Conservation (phyloP, 2,113 vertebrate genomes). For the Calidris pygmaea region DNA sequence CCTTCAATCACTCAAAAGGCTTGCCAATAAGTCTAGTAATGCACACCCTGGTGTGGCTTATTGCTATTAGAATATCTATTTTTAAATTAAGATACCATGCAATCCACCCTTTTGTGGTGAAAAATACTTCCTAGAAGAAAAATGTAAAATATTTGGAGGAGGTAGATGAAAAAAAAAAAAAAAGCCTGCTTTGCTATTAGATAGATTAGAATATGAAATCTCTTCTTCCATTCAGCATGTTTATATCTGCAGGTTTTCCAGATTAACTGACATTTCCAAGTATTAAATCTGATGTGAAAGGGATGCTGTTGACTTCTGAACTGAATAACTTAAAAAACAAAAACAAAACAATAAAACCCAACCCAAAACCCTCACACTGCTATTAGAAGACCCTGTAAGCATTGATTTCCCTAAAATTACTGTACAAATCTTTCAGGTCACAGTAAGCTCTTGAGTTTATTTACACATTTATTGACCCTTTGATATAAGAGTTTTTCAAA, state of each 20-base stretch:
- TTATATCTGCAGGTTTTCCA: background rate
- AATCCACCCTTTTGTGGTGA: background rate
- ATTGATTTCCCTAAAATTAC: background rate
- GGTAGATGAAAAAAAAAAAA: background rate
- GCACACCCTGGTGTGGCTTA: background rate
- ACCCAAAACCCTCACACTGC: fast-evolving
- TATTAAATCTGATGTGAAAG: background rate
- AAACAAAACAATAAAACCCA: background rate
- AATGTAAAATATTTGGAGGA: background rate
- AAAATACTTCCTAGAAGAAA: background rate
- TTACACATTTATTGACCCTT: background rate
- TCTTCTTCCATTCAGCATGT: background rate
- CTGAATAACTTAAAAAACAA: background rate
- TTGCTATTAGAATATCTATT: background rate
- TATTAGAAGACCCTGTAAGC: background rate
- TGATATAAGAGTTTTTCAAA: background rate
- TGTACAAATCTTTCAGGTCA: background rate
- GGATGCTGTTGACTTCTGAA: background rate
- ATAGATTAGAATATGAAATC: background rate
- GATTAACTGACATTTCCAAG: background rate
- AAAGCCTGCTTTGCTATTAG: background rate
- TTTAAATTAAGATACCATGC: background rate
- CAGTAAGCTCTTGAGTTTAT: background rate
- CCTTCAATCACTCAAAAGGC: background rate
- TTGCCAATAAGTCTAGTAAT: background rate